Base-by-base conservation (phyloP, 1,140 invertebrate species). In the Nasonia giraulti region DNA sequence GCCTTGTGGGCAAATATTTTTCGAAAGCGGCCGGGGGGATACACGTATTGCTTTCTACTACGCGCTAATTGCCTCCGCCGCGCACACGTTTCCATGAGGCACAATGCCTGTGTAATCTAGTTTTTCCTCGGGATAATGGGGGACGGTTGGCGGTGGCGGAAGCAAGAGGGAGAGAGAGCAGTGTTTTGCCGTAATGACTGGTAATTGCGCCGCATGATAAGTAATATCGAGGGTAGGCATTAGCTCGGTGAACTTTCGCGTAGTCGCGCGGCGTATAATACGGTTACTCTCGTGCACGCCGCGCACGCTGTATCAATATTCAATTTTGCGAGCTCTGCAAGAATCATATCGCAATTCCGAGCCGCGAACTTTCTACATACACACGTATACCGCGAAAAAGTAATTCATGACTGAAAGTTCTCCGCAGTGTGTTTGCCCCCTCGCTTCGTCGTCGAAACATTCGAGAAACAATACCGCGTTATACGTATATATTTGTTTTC, bases 121-220 rank as follows among this genome's bases (percentile, higher is more conserved):
- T 62, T 62, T 62, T 62, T 62, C 20, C 20, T 20, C 55, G 55
- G 7, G 55, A 62, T 62, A 62, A 62, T 62, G 55, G 55, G 55
- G 14, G 50, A 55, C 12, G 50, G 2, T 20, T 14, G 14, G 1
- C 17, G 14, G 7, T 14, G 6, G 17, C 55, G 55, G 55, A 20
- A 17, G 14, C 12, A 0, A 14, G 12, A 14, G 12, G 17, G 55
- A 17, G 17, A 62, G 17, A 62, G 55, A 62, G 20, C 55, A n/a
- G 55, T 62, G 20, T 62, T 62, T 55, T 74, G 62, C 50, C 14
- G 77, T 80, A 80, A 80, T 80, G 62, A 80, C 78, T 44, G n/a
- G 78, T 69, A 40, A 80, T 80, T 62, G 12, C 27, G 37, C 66
- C n/a, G 79, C 62, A 81, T n/a, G 80, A 73, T 73, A 73, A 81